Percentiles rank a stretch among this genome's conserved stretches.
Evolutionary conservation across 2,797 vertebrate genomes (phyloP).

Genomic region (Lepus oiostolus): DNA sequence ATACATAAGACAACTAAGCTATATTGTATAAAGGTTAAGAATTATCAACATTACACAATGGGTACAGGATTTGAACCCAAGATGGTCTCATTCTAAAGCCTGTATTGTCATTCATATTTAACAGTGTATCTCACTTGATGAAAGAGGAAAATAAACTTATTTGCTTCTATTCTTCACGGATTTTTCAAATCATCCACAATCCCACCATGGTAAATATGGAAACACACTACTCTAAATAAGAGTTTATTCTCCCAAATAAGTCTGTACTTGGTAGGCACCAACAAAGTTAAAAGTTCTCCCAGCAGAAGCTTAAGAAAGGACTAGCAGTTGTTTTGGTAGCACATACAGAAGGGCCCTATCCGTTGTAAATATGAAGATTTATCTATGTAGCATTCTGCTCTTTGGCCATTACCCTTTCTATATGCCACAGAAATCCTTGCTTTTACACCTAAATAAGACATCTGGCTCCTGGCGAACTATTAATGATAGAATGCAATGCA

Average conservation of each 20-base stretch:
- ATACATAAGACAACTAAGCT: not conserved
- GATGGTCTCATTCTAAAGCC: not conserved
- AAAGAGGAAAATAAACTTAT: not conserved
- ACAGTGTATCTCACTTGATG: not conserved
- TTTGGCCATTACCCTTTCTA: conserved; percentile 19
- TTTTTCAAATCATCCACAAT: not conserved
- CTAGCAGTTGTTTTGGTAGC: not conserved
- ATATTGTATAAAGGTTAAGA: conserved; percentile 18
- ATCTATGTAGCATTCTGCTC: not conserved
- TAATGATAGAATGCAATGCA: conserved; percentile 78
- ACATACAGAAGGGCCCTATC: not conserved
- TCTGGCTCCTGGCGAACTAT: conserved; percentile 78
- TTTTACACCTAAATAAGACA: conserved; percentile 68
- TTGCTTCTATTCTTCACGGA: not conserved
- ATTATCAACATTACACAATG: not conserved
- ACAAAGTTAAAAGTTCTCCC: not conserved
- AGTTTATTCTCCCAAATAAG: not conserved
- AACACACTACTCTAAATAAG: not conserved
- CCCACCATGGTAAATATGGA: not conserved
- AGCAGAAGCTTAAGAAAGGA: not conserved
- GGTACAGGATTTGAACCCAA: not conserved
- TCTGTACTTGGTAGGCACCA: not conserved
- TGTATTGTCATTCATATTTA: not conserved
- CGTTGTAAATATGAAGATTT: not conserved
- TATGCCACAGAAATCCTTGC: conserved; percentile 34